Percentiles rank a stretch among this genome's conserved stretches.
Conservation (phyloP, 1,140 invertebrate species). For the Hylaeus anthracinus region DNA sequence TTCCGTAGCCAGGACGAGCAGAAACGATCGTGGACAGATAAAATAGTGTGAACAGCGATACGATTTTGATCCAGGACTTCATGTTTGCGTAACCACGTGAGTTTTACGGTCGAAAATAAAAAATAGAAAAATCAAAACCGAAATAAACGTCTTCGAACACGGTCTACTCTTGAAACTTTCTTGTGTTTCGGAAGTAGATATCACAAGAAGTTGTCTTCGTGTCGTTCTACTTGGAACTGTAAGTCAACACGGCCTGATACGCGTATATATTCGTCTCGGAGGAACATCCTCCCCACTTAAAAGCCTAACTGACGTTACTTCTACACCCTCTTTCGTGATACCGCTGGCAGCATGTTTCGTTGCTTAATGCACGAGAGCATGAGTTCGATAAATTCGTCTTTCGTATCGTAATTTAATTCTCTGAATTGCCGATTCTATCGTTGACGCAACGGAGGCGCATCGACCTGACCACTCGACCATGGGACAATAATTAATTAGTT, state of each 20-base stretch:
- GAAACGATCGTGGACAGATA: background rate
- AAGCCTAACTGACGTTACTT: background rate
- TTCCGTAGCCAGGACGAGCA: background rate
- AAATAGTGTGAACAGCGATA: background rate
- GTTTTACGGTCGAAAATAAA: background rate
- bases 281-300: conserved; percentile 6
- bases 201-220: background rate
- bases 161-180: background rate
- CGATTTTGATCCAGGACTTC: background rate
- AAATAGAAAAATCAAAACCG: background rate
- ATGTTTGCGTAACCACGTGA: background rate
- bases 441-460: background rate
- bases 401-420: background rate
- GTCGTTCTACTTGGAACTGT: conserved; percentile 31
- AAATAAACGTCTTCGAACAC: background rate
- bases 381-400: background rate
- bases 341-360: conserved; percentile 1
- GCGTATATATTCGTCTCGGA: conserved; percentile 29
- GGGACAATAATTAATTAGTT: no score
- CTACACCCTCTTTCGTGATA: conserved; percentile 26
- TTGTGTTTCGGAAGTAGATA: background rate
- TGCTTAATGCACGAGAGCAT: background rate
- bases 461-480: no score
- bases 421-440: background rate
- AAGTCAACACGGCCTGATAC: background rate